Percentiles rank a stretch among this genome's conserved stretches.
These are phyloP conservation scores for Spea hammondii DNA, from an alignment of 2,797 vertebrate species.

Conservation along the genomic window DNA sequence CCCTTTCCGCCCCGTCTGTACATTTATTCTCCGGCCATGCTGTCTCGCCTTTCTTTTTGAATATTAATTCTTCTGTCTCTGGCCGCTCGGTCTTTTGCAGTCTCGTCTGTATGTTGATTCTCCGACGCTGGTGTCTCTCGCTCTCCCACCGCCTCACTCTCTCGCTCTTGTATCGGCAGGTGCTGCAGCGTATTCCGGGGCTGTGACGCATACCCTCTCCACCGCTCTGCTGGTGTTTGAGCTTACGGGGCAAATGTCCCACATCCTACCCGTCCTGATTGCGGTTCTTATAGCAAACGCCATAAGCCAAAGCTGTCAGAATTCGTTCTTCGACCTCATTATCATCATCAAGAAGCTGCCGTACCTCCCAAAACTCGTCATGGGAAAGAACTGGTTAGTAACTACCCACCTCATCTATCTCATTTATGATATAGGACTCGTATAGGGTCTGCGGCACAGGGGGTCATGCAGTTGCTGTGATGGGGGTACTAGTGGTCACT, in stretches of 20 bases:
- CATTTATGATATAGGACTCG: too few relatives aligned
- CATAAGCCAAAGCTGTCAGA: constrained; percentile 52
- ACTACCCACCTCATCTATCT: too few relatives aligned
- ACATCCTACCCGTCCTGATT: constrained; percentile 51
- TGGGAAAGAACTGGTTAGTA: constrained; percentile 45
- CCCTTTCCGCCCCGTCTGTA: not conserved
- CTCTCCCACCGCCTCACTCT: not conserved
- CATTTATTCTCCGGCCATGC: not conserved
- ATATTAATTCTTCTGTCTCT: not conserved
- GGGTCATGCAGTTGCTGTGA: too few relatives aligned
- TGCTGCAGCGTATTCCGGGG: constrained; percentile 49
- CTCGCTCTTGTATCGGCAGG: constrained; percentile 19
- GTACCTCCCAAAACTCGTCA: constrained; percentile 47
- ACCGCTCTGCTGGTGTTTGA: constrained; percentile 54
- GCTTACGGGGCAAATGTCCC: constrained; percentile 54
- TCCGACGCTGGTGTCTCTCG: not conserved
- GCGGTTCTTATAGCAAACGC: constrained; percentile 52
- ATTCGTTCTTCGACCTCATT: constrained; percentile 54
- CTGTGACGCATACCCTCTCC: constrained; percentile 52
- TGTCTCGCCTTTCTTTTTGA: not conserved
- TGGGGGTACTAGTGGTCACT: not conserved
- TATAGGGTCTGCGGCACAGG: too few relatives aligned
- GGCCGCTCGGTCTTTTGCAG: not conserved
- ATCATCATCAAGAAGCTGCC: constrained; percentile 52
- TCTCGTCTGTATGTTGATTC: not conserved